Conservation (phyloP, 2,797 vertebrate species). For the Dermochelys coriacea region DNA sequence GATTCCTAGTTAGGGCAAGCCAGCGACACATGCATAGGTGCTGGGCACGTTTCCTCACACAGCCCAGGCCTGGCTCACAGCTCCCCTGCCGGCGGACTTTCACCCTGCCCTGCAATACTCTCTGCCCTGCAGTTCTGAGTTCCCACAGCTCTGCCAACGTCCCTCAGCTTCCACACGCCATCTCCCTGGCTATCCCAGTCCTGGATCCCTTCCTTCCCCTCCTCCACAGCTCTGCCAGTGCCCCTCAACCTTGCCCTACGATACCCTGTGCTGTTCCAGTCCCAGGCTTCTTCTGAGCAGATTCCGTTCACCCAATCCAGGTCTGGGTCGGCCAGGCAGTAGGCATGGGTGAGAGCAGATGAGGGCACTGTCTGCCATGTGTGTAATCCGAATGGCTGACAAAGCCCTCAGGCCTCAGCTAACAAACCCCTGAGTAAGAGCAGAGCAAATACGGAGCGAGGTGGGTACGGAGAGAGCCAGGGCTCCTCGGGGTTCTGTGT, state of each 20-base stretch:
- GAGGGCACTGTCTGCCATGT: neutral
- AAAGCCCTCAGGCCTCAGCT: neutral
- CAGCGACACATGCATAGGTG: neutral
- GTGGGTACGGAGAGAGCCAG: too few species aligned
- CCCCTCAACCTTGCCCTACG: too few species aligned
- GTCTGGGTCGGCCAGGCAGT: neutral
- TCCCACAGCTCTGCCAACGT: neutral
- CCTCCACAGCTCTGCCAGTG: constrained; percentile 42
- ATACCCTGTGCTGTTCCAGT: neutral
- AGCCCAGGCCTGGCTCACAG: neutral
- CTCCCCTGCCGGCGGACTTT: neutral
- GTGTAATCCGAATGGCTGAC: neutral
- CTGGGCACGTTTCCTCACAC: neutral
- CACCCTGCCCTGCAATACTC: neutral
- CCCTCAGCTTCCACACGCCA: constrained; percentile 64
- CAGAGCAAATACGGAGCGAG: too few species aligned
- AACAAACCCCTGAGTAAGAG: too few species aligned
- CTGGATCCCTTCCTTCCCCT: constrained; percentile 22
- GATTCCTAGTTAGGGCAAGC: neutral
- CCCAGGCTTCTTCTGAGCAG: neutral
- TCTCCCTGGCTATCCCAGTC: constrained; percentile 55
- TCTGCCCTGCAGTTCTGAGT: neutral
- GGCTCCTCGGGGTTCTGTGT: neutral
- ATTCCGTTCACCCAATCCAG: neutral
- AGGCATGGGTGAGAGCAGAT: neutral